Percentiles rank a stretch among this genome's conserved stretches.
Evolutionary conservation across 2,797 vertebrate species (phyloP).

Genomic region (Bradypodion ventrale): DNA sequence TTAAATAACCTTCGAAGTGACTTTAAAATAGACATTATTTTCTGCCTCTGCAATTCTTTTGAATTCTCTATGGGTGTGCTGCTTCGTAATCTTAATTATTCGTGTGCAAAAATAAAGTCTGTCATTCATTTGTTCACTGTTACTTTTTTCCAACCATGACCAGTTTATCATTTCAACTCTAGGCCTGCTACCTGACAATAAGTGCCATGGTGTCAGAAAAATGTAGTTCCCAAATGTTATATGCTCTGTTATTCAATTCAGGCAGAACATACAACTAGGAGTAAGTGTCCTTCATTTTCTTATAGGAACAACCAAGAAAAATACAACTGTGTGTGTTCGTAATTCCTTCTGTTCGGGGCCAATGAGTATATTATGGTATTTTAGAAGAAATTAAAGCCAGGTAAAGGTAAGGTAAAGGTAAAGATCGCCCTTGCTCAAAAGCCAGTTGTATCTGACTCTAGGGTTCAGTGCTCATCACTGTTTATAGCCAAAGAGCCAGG

Average conservation of each 20-base stretch:
- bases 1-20: constrained; percentile 50
- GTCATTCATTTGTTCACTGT: not conserved
- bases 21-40: constrained; percentile 33
- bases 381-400: not conserved
- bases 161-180: not conserved
- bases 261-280: not conserved
- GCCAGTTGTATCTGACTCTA: too few relatives aligned
- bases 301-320: not conserved
- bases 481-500: too few relatives aligned
- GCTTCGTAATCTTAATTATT: constrained; percentile 34
- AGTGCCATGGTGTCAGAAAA: not conserved
- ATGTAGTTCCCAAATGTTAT: not conserved
- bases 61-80: constrained; percentile 35
- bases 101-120: constrained; percentile 6
- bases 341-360: not conserved
- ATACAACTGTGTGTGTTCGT: not conserved
- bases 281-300: not conserved
- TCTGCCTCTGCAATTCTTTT: constrained; percentile 19
- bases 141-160: constrained; percentile 1
- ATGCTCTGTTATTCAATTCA: not conserved
- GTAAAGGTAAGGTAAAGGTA: too few relatives aligned
- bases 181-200: constrained; percentile 1
- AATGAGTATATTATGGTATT: too few relatives aligned
- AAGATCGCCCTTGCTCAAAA: too few relatives aligned
- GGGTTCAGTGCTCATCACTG: too few relatives aligned